Conservation (phyloP, 2,888 invertebrate species). For the Salpingus planirostris region DNA sequence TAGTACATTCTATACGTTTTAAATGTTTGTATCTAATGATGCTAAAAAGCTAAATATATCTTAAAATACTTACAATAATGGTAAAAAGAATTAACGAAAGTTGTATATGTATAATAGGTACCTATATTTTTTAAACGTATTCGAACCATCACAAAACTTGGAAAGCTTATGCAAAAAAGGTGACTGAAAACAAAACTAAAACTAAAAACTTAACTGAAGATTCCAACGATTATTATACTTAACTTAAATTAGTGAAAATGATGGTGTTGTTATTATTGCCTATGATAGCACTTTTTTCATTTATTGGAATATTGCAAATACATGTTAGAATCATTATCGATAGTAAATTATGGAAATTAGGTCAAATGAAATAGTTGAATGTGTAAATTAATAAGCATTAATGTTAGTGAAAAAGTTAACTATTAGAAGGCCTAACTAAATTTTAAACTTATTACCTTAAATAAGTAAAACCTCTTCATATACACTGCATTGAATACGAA, state of each 20-base stretch:
- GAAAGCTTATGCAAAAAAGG: background rate
- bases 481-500: too few relatives aligned
- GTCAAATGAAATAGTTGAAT: conserved; percentile 12
- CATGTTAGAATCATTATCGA: conserved; percentile 16
- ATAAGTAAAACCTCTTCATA: too few relatives aligned
- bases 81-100: background rate
- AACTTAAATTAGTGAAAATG: conserved; percentile 9
- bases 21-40: background rate
- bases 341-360: background rate
- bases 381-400: conserved; percentile 16
- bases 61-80: conserved; percentile 1
- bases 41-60: background rate
- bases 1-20: background rate
- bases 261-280: conserved; percentile 17
- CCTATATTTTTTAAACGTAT: background rate
- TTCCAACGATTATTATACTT: background rate
- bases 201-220: too few relatives aligned
- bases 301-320: conserved; percentile 19
- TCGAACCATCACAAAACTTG: too few relatives aligned
- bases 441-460: too few relatives aligned
- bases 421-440: conserved; percentile 41
- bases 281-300: conserved; percentile 24
- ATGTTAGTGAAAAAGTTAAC: conserved; percentile 27
- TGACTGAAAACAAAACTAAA: background rate
- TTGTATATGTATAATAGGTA: conserved; percentile 1